These are phyloP conservation scores for Struthidea cinerea DNA, from an alignment of 2,113 vertebrate genomes.

Conservation along the genomic window DNA sequence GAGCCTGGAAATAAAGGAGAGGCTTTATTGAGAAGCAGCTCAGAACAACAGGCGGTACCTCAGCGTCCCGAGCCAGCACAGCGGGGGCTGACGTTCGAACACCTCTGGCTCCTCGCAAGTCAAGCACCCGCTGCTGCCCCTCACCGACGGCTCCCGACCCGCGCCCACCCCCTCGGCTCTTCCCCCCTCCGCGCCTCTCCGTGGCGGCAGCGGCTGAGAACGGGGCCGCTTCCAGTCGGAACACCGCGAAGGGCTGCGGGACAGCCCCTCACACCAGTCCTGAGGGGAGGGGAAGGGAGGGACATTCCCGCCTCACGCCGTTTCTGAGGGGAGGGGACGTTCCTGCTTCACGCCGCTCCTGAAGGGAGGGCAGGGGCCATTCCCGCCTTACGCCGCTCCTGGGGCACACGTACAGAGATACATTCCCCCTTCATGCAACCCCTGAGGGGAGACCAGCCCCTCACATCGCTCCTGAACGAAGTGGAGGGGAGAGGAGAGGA, in stretches of 20 bases:
- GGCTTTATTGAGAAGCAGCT: rapidly evolving
- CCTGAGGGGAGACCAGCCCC: no score
- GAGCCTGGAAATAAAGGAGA: neutral
- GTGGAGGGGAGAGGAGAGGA: no score
- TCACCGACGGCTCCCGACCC: neutral
- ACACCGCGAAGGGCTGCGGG: no score
- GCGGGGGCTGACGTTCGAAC: rapidly evolving
- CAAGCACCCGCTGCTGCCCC: neutral
- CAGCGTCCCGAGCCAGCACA: rapidly evolving
- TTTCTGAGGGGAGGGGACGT: no score
- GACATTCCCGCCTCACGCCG: neutral
- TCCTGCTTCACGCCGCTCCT: neutral
- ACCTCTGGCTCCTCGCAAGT: rapidly evolving
- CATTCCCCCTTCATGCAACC: no score
- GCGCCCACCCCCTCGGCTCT: no score
- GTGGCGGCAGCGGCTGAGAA: neutral
- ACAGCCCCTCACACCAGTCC: no score
- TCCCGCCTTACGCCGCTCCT: neutral
- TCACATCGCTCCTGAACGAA: no score
- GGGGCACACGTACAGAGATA: no score
- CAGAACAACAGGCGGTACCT: rapidly evolving
- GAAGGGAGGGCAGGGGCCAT: neutral
- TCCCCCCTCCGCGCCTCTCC: neutral
- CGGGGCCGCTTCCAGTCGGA: neutral
- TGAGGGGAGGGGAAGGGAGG: neutral